Base-by-base conservation (phyloP, 2,888 invertebrate species). In the Timema cristinae region DNA sequence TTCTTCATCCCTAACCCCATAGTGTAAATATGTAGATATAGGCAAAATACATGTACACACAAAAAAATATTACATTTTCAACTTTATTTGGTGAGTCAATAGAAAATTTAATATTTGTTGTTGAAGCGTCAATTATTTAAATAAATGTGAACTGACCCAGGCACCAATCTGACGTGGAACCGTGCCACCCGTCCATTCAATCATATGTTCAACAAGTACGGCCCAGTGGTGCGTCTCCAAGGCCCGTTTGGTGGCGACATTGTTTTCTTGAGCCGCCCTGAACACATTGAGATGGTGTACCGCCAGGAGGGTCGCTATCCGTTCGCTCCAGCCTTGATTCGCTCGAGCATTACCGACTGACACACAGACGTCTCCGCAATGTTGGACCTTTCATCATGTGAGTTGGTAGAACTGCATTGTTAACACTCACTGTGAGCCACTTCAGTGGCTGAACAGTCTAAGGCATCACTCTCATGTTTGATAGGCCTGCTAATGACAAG, bases 191-290 rank as follows among this genome's bases (percentile, higher is more conserved):
- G 80, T 9, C 81, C 85, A 2, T 81, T 85, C 70, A 82, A 81
- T 50, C 84, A 82, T 75, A 77, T 86, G 7, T 82, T 85, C 74
- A 81, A 85, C 69, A 81, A 83, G 74, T 90, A 90, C 75, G 90
- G 90, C 0, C 89, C 90, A 0, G 85, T 90, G 4, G 89, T 90
- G 9, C 85, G 89, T 69, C 84, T 90, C 68, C 85, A 88, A 47
- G 89, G 89, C 49, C 89, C 89, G 0, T 83, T 90, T 63, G 87
- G 88, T 0, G 85, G 86, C 1, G 87, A 90, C 75, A 86, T 90
- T 32, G 87, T 90, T 5, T 82, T 90, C 73, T 81, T 90, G 67
- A 87, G 85, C 78, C 85, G 88, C 69, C 89, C 90, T 0, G 89
- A 89, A 72, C 88, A 90, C 77, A 87, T 88, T 61, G 85, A 86